Base-by-base conservation (phyloP, 2,888 invertebrate species). In the Xanthostigma xanthostigma region DNA sequence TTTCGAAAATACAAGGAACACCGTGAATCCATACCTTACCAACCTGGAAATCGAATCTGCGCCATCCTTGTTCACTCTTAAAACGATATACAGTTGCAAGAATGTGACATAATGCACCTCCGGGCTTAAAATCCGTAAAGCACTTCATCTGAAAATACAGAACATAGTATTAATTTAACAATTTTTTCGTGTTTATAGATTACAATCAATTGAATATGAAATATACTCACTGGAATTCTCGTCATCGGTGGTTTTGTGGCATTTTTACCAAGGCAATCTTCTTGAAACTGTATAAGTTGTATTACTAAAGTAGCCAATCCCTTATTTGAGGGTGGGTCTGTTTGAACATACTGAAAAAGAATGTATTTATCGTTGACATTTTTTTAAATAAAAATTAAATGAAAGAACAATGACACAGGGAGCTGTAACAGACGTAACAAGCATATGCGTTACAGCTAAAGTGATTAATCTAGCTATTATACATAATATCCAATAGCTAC, bases 311-410 rank as follows among this genome's bases (percentile, higher is more conserved):
- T 79, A 1, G 92, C 79, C 60, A 97, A 70, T 46, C 84, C 84
- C 66, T 96, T 96, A 65, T 91, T 94, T 33, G 92, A 95, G 13
- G 94, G 89, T 50, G 94, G 92, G 64, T 97, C 96, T 44, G 91
- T 83, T 69, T 91, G 89, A 37, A 89, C 79, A 72, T 89, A 84
- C 91, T 93, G 67, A 40, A 79, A 75, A 56, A 51, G 53, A 54
- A 50, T 55, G 48, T 44, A 36, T n/a, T 12, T 41, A n/a, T 12
- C 9, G 14, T 40, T 40, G n/a, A 3, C 10, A 10, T n/a, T 17
- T 3, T 27, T 27, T 27, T 27, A 27, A 27, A 1, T 27, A 27
- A 27, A 27, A 3, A 27, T 27, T 27, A 27, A 27, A 27, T 5
- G 27, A 27, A 27, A 27, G 6, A 6, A 27, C 3, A 27, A 27